Evolutionary conservation across 2,113 vertebrate species (phyloP).

Genomic region (Psophia crepitans): DNA sequence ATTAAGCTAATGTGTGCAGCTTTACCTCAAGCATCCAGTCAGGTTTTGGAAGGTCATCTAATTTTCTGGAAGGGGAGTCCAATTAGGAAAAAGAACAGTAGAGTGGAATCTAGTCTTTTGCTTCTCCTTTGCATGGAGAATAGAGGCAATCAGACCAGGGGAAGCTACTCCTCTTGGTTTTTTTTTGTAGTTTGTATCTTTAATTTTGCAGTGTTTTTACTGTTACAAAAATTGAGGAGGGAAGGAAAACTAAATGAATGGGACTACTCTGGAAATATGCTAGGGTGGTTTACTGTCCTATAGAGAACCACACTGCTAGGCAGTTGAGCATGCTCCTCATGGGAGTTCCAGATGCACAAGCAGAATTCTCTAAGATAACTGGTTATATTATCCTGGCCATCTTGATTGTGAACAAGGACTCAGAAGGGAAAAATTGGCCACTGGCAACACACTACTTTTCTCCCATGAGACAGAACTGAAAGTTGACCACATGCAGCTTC

Average conservation of each 20-base stretch:
- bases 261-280: neutral
- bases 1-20: neutral
- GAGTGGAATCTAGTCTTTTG: neutral
- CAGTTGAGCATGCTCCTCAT: accelerated
- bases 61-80: neutral
- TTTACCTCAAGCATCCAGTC: neutral
- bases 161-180: neutral
- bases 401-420: neutral
- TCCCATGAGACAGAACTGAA: neutral
- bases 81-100: neutral
- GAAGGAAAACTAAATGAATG: neutral
- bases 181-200: neutral
- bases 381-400: neutral
- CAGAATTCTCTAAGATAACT: neutral
- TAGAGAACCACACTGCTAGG: neutral
- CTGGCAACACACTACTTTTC: neutral
- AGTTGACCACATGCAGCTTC: neutral
- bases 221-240: neutral
- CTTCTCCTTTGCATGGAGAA: neutral
- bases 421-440: neutral
- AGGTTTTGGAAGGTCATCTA: neutral
- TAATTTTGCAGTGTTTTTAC: neutral
- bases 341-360: neutral
- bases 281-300: neutral
- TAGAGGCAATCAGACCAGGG: neutral